A percentile compares a stretch with the other conserved stretches of the same genome.
phyloP scores from a whole-genome alignment of 2,797 vertebrate species.

The Neopelma chrysocephalum region DNA sequence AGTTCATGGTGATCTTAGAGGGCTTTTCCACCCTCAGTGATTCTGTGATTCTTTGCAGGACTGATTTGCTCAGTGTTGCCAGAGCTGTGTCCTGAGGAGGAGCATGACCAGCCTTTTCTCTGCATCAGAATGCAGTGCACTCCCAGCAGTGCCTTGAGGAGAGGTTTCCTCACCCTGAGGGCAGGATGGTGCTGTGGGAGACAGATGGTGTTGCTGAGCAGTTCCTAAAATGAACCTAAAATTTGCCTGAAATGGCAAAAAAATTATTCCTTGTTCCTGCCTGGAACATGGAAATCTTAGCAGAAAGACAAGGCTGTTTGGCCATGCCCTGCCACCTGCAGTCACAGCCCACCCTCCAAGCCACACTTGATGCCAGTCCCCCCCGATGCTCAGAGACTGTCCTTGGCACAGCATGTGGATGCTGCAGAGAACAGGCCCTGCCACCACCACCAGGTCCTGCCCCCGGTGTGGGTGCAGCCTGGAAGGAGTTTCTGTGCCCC shows the following conservation, averaged over 20 bases:
- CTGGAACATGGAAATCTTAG: background rate
- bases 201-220: background rate
- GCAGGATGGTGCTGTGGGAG: background rate
- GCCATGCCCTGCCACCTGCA: background rate
- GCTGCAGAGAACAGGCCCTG: background rate
- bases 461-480: no score
- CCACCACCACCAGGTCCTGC: no score
- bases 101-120: background rate
- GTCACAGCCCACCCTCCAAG: background rate
- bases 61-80: background rate
- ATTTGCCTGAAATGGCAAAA: background rate
- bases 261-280: background rate
- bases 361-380: background rate
- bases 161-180: background rate
- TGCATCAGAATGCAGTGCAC: background rate
- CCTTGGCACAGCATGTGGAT: background rate
- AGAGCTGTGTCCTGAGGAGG: background rate
- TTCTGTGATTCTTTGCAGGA: background rate
- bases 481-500: background rate
- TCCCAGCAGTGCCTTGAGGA: background rate
- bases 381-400: background rate
- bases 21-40: background rate
- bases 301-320: background rate
- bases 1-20: background rate
- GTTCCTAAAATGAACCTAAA: background rate